Conservation (phyloP, 2,113 vertebrate species). For the Mellivora capensis region DNA sequence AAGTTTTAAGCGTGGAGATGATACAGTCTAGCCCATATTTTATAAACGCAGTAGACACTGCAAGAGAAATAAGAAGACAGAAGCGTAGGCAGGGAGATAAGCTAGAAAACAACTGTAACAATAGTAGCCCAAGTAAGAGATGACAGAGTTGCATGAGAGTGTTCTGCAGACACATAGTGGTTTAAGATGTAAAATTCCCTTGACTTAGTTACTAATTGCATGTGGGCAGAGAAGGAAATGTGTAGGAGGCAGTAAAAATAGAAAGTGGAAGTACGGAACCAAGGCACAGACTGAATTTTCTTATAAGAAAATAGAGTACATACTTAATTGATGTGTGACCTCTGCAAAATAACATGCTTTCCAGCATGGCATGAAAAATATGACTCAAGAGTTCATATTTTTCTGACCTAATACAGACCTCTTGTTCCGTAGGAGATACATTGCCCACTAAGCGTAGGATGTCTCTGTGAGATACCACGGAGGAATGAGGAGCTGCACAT, state of each 20-base stretch:
- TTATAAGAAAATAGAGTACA: background rate
- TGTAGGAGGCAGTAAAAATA: background rate
- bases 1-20: background rate
- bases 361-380: background rate
- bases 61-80: background rate
- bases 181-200: background rate
- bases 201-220: conserved; percentile 32
- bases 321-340: background rate
- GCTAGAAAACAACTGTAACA: background rate
- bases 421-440: background rate
- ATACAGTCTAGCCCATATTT: background rate
- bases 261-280: background rate
- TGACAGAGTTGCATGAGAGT: background rate
- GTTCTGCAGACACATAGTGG: background rate
- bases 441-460: background rate
- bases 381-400: background rate
- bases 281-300: background rate
- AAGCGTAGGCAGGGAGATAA: background rate
- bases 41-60: background rate
- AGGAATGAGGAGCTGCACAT: background rate
- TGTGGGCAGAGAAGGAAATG: background rate
- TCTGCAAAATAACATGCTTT: background rate
- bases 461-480: background rate
- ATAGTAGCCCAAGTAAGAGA: background rate
- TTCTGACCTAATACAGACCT: background rate